Evolutionary conservation across 2,797 vertebrate genomes (phyloP), one percentile per base, ranked within the genome.

Genomic region (Cygnus olor): DNA sequence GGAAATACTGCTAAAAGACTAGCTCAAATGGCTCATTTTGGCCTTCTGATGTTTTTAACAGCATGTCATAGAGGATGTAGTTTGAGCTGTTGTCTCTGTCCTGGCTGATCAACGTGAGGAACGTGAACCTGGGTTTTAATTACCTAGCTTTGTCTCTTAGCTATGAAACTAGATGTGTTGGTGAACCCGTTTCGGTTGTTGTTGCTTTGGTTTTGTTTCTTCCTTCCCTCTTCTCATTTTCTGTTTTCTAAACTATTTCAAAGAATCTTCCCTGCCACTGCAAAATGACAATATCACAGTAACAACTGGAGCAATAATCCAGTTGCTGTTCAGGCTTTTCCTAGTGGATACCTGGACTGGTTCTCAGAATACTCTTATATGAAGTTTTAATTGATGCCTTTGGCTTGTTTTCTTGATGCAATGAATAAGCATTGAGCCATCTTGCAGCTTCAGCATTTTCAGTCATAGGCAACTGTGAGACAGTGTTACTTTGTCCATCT

Each of bases 281-380:
- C 21, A 68, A n/a, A 73, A 63, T 18, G 12, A 28, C 3, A 13
- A 17, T 11, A 16, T 77, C 21, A 10, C 53, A 24, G 17, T 30
- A 47, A 70, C 15, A 72, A 28, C 22, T 79, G 38, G 13, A 79
- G 34, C 38, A 80, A 20, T 63, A 77, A 57, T n/a, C 10, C n/a
- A 86, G 14, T 74, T 80, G 11, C 60, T 65, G 69, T 60, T 57
- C 0, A n/a, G 45, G 32, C 25, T 79, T 90, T 86, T 70, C 14
- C 4, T 9, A 1, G 22, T 42, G 51, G 38, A 34, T 82, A 56
- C 14, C 27, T 71, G 79, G 14, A n/a, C 36, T 78, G 61, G 25
- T 2, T 70, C 22, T 80, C 44, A 25, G 7, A n/a, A 14, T 28
- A 36, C 8, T 73, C 1, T 16, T 66, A 0, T 21, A 2, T 30